These are phyloP conservation scores for Clepsis dumicolana DNA, from an alignment of 2,888 invertebrate species.

Conservation along the genomic window DNA sequence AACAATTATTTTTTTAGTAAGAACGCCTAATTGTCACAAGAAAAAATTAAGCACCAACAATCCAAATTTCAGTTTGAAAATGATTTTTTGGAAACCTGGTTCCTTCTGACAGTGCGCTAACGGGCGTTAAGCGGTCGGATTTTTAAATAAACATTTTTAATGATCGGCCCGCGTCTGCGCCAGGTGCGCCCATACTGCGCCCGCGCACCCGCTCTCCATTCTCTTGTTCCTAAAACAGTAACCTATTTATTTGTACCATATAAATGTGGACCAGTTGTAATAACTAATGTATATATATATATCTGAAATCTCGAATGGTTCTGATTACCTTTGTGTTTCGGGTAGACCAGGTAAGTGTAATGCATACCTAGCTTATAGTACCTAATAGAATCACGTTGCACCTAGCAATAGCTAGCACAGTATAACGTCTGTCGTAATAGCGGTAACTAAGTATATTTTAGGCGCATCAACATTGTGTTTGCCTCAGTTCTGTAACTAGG, in stretches of 20 bases:
- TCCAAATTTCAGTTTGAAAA: no score
- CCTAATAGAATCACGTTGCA: no score
- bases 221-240: conserved; percentile 84
- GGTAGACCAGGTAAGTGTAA: no score
- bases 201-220: conserved; percentile 58
- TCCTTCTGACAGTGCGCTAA: conserved; percentile 58
- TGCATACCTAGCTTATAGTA: no score
- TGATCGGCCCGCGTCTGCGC: conserved; percentile 82
- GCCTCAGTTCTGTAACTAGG: no score
- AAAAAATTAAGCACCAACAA: no score
- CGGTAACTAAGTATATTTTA: no score
- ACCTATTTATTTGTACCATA: conserved; percentile 63
- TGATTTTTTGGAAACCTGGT: conserved; percentile 52
- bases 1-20: no score
- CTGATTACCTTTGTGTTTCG: conserved; percentile 5
- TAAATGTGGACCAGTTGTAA: conserved; percentile 43
- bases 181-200: conserved; percentile 83
- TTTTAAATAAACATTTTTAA: conserved; percentile 87
- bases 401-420: no score
- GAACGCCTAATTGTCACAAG: no score
- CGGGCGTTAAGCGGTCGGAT: conserved; percentile 83
- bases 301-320: conserved; percentile 8
- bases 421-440: no score
- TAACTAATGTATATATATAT: conserved; percentile 42
- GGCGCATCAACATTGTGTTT: no score